Percentiles rank a stretch among this genome's conserved stretches.
Conservation (phyloP, 2,113 vertebrate species). For the Gavialis gangeticus region DNA sequence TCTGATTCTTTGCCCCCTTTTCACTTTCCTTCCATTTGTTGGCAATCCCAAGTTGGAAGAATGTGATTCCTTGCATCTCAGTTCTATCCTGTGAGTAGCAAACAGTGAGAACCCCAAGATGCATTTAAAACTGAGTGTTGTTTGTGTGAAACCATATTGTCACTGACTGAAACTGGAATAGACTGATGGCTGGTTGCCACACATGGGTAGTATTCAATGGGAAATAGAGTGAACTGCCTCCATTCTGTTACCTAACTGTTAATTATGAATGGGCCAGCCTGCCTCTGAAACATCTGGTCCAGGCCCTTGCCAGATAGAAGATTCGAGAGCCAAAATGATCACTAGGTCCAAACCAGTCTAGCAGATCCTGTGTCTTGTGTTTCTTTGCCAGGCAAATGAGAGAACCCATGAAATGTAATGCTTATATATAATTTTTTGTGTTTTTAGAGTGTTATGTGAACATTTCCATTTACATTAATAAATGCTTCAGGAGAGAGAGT, state of each 20-base stretch:
- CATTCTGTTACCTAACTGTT: not conserved
- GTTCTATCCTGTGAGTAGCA: not conserved
- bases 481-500: not conserved
- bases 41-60: not conserved
- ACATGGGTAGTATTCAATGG: not conserved
- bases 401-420: not conserved
- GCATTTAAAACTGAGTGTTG: not conserved
- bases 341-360: not conserved
- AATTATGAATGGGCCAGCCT: not conserved
- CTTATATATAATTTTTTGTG: not conserved
- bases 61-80: not conserved
- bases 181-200: not conserved
- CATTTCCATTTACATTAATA: not conserved
- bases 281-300: not conserved
- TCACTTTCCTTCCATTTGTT: not conserved
- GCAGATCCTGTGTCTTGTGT: not conserved
- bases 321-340: not conserved
- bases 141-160: not conserved
- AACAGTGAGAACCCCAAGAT: not conserved
- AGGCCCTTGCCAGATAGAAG: not conserved
- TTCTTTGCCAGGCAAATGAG: not conserved
- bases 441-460: not conserved
- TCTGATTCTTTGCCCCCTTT: not conserved
- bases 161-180: not conserved
- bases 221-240: not conserved